A percentile compares a stretch with the other conserved stretches of the same genome.
phyloP scores from a whole-genome alignment of 1,140 invertebrate genomes.

The Lordiphosa mommai region DNA sequence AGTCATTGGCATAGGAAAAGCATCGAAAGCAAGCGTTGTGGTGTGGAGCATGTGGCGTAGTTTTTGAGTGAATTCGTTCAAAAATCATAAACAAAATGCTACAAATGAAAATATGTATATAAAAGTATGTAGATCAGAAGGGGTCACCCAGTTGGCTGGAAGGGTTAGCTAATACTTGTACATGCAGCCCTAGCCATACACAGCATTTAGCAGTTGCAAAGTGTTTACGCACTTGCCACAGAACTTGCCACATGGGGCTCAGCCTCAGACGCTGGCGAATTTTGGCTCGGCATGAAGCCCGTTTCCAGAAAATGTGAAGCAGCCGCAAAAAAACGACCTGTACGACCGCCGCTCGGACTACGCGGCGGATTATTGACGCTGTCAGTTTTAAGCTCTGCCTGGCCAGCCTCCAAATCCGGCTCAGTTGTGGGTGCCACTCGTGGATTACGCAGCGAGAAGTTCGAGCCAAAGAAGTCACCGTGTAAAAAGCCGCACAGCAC shows the following conservation, averaged over 20 bases:
- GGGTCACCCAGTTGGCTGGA: no score
- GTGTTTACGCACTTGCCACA: conserved; percentile 61
- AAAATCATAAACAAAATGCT: no score
- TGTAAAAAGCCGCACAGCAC: conserved; percentile 73
- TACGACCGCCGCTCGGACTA: conserved; percentile 43
- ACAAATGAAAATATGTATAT: no score
- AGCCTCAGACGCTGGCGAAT: neutral
- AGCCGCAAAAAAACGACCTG: conserved; percentile 61
- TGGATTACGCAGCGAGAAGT: conserved; percentile 51
- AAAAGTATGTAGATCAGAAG: no score
- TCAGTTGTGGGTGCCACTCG: conserved; percentile 38
- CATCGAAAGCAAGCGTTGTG: conserved; percentile 58
- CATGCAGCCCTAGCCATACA: conserved; percentile 4
- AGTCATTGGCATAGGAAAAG: conserved; percentile 16
- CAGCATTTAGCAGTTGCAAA: neutral
- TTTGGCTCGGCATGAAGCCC: conserved; percentile 36
- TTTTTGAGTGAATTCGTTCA: no score
- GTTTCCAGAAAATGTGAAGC: conserved; percentile 64
- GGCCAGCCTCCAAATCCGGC: conserved; percentile 45
- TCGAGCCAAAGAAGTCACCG: conserved; percentile 70
- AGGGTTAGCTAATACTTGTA: conserved; percentile 1
- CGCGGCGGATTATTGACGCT: conserved; percentile 6
- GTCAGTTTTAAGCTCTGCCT: conserved; percentile 4
- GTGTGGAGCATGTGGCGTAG: conserved; percentile 39
- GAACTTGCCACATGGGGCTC: neutral